Base-by-base conservation (phyloP, 2,113 vertebrate species). In the Ophiodon elongatus region DNA sequence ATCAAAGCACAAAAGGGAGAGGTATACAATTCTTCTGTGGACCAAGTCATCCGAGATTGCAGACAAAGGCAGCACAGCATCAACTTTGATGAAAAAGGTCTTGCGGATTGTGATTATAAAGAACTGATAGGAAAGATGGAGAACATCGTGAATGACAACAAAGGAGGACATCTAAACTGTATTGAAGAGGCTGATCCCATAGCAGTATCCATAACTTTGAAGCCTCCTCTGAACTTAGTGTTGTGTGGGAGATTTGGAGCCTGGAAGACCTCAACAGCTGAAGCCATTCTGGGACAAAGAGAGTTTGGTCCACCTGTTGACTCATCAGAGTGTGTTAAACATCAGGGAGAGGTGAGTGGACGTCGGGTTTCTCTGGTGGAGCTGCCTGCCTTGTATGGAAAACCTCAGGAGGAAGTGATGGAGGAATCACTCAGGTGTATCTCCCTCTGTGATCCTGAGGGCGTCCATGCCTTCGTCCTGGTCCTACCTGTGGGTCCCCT, bases 401-500 rank as follows among this genome's bases (percentile, higher is more conserved):
- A 79, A 79, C 0, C 66, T 41, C 25, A 35, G 23, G 33, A 73
- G 8, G n/a, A 17, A 45, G 82, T 35, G 1, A 73, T 4, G 39
- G 27, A 25, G n/a, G 73, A 82, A 39, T 41, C 76, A 6, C 23
- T 52, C 3, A 65, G 39, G 27, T 60, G 54, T 17, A 8, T 90
- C 54, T 79, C 69, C 23, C 83, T 85, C 43, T 86, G 65, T 85
- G 69, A 67, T 6, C 81, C 79, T 11, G 76, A 82, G 15, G 85
- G 83, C 0, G 60, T 88, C 57, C 57, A 92, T 9, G 83, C 76
- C 45, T 91, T 91, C 0, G 17, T 85, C 56, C 45, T 88, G 73
- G 87, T 92, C 14, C 52, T 77, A 39, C 83, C 89, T 0, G n/a
- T 89, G 9, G 73, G 29, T 73, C 19, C 70, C 8, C 68, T 62